Base-by-base conservation (phyloP, 2,888 invertebrate genomes). In the Chalcis sispes region DNA sequence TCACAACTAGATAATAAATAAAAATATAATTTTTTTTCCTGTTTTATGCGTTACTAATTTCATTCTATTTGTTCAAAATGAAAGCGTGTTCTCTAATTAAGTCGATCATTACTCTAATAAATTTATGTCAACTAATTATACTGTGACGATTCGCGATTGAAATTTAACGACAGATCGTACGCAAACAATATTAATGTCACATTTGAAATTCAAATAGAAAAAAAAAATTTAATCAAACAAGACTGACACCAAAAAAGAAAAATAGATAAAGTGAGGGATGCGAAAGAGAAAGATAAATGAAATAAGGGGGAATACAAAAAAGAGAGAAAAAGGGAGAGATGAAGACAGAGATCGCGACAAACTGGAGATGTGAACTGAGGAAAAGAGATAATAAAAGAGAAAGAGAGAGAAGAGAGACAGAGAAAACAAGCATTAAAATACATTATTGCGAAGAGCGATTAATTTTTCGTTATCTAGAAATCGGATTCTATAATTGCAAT, bases 161-260 rank as follows among this genome's bases (percentile, higher is more conserved):
- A 58, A 69, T 69, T 69, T 58, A 59, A 48, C 48, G 54, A 65
- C 23, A 32, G 1, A 15, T 20, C 27, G 42, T 27, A 13, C 42
- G 46, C 48, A 25, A 25, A 23, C 25, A 32, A 36, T 48, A 48
- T 48, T 69, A 69, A 69, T 58, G 58, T 32, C 32, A 32, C 58
- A 69, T 69, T 69, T 69, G 58, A 58, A 69, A 58, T 69, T 69
- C 58, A 69, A 59, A 69, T 56, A 13, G 10, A 1, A 5, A 25
- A 46, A 67, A 56, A 46, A 46, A 56, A 67, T 27, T 40, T 27
- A 7, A 36, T 36, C 36, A n/a, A n/a, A 0, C 52, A 8, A 1
- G 20, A 0, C n/a, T 48, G 36, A 36, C 48, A 10, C n/a, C 48
- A 10, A n/a, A 2, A 13, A 48, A 36, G n/a, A 48, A n/a, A 13